Percentiles rank a stretch among this genome's conserved stretches.
Conservation (phyloP, 2,888 invertebrate genomes). For the Prosapia bicincta region DNA sequence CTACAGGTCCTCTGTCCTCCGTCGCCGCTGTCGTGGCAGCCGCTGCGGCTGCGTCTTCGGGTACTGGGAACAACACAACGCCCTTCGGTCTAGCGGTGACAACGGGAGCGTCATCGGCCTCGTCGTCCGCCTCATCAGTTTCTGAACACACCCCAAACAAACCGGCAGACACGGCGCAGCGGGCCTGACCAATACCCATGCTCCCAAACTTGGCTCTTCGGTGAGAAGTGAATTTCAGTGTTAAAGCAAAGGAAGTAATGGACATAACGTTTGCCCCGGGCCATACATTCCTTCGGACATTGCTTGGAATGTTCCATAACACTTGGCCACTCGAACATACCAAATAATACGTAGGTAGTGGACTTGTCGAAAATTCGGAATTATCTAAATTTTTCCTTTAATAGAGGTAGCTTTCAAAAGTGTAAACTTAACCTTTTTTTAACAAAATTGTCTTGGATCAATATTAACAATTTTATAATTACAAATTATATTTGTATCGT, state of each 20-base stretch:
- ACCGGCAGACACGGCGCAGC: conserved; percentile 28
- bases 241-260: neutral
- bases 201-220: conserved; percentile 18
- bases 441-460: too few species aligned
- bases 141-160: conserved; percentile 43
- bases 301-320: neutral
- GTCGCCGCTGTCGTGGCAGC: conserved; percentile 45
- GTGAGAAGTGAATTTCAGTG: conserved; percentile 10
- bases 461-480: too few species aligned
- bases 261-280: neutral
- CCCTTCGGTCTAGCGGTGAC: conserved; percentile 40
- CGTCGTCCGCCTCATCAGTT: conserved; percentile 52
- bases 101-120: conserved; percentile 48
- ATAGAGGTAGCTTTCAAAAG: too few species aligned
- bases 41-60: conserved; percentile 40
- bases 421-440: too few species aligned
- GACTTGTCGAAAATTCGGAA: too few species aligned
- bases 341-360: neutral
- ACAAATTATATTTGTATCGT: too few species aligned
- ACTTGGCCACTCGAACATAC: neutral
- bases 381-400: too few species aligned
- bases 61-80: conserved; percentile 23
- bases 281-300: neutral
- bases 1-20: conserved; percentile 40
- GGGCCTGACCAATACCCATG: conserved; percentile 24